Conservation (phyloP, 2,797 vertebrate species). For the Sarcophilus harrisii region DNA sequence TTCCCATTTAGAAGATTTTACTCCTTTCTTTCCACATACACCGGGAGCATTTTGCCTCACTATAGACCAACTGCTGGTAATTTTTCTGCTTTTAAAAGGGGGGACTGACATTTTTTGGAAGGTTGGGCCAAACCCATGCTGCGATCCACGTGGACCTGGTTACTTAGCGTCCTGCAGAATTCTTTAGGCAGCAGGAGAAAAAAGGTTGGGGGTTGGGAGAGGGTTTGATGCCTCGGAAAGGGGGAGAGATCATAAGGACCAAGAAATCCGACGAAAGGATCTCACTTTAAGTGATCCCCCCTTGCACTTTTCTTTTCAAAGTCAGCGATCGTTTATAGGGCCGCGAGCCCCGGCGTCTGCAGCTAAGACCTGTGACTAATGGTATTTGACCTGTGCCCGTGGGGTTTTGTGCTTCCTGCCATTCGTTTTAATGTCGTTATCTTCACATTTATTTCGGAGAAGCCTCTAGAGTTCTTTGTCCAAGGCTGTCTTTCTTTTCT, state of each 20-base stretch:
- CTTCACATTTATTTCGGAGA: slow-evolving; percentile 86
- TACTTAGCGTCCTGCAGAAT: slow-evolving; percentile 79
- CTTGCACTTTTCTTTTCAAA: slow-evolving; percentile 85
- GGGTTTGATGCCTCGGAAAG: slow-evolving; percentile 81
- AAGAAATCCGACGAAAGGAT: slow-evolving; percentile 85
- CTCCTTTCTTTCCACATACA: slow-evolving; percentile 60
- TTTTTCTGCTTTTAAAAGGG: slow-evolving; percentile 77
- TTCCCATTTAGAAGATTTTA: slow-evolving; percentile 66
- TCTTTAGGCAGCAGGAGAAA: slow-evolving; percentile 78
- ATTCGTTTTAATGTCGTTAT: slow-evolving; percentile 87
- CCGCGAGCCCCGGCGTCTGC: slow-evolving; percentile 73
- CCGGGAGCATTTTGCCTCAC: slow-evolving; percentile 64
- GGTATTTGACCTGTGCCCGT: slow-evolving; percentile 87
- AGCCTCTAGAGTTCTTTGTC: slow-evolving; percentile 78
- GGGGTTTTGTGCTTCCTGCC: slow-evolving; percentile 85
- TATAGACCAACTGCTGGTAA: slow-evolving; percentile 80
- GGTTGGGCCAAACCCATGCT: slow-evolving; percentile 84
- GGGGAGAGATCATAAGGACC: slow-evolving; percentile 83
- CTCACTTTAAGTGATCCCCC: slow-evolving; percentile 85
- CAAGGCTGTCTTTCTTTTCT: slow-evolving; percentile 24
- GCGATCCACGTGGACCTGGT: slow-evolving; percentile 85
- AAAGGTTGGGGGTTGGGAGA: slow-evolving; percentile 13
- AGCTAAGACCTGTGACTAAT: slow-evolving; percentile 92
- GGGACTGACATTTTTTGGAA: slow-evolving; percentile 85
- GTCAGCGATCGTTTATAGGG: slow-evolving; percentile 74